Evolutionary conservation across 2,113 vertebrate species (phyloP), one percentile per base, ranked within the genome.

Genomic region (Diadophis punctatus): DNA sequence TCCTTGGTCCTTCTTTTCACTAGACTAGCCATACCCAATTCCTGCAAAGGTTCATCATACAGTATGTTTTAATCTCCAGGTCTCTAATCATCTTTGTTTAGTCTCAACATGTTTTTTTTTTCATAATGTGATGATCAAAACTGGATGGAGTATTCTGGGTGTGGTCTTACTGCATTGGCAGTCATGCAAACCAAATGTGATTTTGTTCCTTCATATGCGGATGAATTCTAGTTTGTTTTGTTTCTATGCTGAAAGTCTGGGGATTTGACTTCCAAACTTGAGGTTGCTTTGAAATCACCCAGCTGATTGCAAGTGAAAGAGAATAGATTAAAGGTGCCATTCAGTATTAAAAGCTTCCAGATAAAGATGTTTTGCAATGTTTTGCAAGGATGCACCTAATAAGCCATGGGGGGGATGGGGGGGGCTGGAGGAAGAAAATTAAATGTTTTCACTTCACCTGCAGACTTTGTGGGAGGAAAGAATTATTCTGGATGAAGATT

Each of bases 401-500:
- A 58, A n/a, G 22, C 60, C 91, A 4, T 91, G 89, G 86, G 22
- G 27, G 94, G 88, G 91, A 60, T 25, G 1, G 55, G 2, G 7
- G 90, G 74, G 18, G 27, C 91, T 56, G 89, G 74, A 39, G 18
- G 92, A 14, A 49, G 52, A 89, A 3, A 58, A 95, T 7, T 90
- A 91, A 93, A 91, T 86, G 85, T 20, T 95, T 92, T 9, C 2
- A 68, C 68, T 94, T 90, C 88, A n/a, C 16, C 68, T 39, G 53
- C 91, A 48, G 55, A 14, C 9, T 91, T 51, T 68, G 30, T 9
- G 1, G n/a, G 27, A 90, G 25, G 20, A 30, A 63, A 93, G 34
- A 87, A 89, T 55, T 49, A 56, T 90, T n/a, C 88, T 92, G 12
- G 23, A 18, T 90, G 88, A 93, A 91, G 94, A 89, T 68, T 86